Base-by-base conservation (phyloP, 30 jellyfish, hydroid and myxozoan species). In the Turritopsis rubra region DNA sequence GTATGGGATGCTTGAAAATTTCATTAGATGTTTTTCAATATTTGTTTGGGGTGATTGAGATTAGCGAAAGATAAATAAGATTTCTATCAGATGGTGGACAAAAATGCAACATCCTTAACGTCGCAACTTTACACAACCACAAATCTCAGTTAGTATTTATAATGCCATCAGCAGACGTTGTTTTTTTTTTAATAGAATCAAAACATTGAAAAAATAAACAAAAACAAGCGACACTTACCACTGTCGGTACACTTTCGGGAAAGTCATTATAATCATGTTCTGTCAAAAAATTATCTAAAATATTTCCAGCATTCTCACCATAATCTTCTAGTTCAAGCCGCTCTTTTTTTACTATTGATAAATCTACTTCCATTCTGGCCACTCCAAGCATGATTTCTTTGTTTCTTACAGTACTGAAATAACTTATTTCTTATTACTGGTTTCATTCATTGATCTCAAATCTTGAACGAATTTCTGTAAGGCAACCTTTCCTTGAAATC, bases 351-450 rank as follows among this genome's bases (percentile, higher is more conserved):
- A 92, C 96, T 52, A 92, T 24, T 30, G 84, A 88, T 19, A 92
- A 80, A 83, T 92, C 98, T 21, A 92, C 92, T 20, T 92, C 97
- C 75, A 92, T 80, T 60, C 71, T 90, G 21, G 87, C 98, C 95
- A 84, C 87, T 78, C 52, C 79, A 23, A 65, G 53, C 87, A 80
- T 80, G 13, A 13, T 41, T 3, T 3, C 13, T 41, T 41, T 41
- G 9, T 41, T 41, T 41, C 60, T 41, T 5, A 41, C 60, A 41
- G 60, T 41, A 41, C 60, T 5, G 60, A 41, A 41, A 3, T 41
- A 41, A 3, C 60, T 41, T 41, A 13, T 13, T 41, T 13, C 60
- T 41, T 41, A 41, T n/a, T n/a, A 41, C 13, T 41, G 13, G 60
- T 41, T 41, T 41, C 60, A 41, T 41, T 41, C 60, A 41, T 41